phyloP scores from a whole-genome alignment of 2,888 invertebrate species.

The Phalera bucephala region DNA sequence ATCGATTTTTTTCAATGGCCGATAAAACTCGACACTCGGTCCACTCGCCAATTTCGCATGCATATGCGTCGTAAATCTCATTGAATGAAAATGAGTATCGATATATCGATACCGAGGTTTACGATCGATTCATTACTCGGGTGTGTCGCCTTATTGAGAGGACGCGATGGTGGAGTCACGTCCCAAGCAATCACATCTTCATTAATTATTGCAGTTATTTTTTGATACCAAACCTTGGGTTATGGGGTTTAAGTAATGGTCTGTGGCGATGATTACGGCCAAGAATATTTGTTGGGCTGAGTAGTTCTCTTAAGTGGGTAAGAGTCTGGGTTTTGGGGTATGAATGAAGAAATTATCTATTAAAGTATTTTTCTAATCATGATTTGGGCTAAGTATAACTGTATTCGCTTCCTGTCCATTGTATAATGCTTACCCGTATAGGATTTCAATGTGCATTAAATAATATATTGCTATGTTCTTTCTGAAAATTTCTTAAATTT shows the following conservation, averaged over 20 bases:
- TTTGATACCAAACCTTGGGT: conserved; percentile 10
- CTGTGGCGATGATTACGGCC: no score
- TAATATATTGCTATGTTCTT: no score
- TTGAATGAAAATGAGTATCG: conserved; percentile 72
- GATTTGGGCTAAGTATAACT: no score
- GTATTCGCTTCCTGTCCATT: no score
- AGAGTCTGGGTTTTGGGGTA: no score
- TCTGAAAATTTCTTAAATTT: no score
- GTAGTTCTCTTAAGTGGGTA: no score
- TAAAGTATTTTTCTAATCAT: no score
- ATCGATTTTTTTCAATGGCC: conserved; percentile 62
- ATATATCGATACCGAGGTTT: conserved; percentile 65
- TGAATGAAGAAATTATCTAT: no score
- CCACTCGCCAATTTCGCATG: conserved; percentile 69
- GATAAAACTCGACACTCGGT: conserved; percentile 73
- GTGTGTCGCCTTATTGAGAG: conserved; percentile 59
- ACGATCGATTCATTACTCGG: conserved; percentile 61
- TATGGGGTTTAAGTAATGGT: conserved; percentile 12
- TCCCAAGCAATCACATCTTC: conserved; percentile 61
- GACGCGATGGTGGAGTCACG: conserved; percentile 59
- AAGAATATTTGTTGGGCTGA: no score
- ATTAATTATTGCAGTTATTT: conserved; percentile 72
- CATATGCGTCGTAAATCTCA: conserved; percentile 77
- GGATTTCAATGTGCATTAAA: no score
- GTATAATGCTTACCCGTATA: no score